Conservation (phyloP, 2,797 vertebrate species). For the Myotis myotis region DNA sequence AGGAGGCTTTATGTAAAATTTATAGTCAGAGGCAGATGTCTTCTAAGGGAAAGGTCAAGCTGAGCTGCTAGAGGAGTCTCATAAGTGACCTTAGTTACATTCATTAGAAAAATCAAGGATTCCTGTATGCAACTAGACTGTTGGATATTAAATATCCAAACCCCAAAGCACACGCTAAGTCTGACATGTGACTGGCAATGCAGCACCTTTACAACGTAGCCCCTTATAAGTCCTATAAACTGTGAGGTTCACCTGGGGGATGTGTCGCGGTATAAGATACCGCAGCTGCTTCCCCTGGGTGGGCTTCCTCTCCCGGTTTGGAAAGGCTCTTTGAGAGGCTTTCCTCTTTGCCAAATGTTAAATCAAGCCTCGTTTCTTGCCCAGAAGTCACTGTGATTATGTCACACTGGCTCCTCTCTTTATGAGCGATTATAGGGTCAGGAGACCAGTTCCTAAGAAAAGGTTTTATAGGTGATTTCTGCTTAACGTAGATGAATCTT, state of each 20-base stretch:
- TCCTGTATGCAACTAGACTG: slow-evolving; percentile 50
- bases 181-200: slow-evolving; percentile 19
- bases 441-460: slow-evolving; percentile 32
- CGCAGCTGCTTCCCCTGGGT: background rate
- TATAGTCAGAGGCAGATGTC: slow-evolving; percentile 35
- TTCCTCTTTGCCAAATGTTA: background rate
- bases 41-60: slow-evolving; percentile 16
- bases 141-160: slow-evolving; percentile 21
- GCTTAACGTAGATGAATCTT: slow-evolving; percentile 44
- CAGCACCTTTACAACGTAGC: slow-evolving; percentile 44
- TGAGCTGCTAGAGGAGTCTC: background rate
- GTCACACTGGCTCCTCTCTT: background rate
- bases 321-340: slow-evolving; percentile 39
- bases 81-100: slow-evolving; percentile 20
- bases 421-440: slow-evolving; percentile 11
- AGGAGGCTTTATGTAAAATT: slow-evolving; percentile 52
- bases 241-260: background rate
- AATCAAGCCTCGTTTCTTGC: slow-evolving; percentile 37
- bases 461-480: slow-evolving; percentile 59
- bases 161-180: slow-evolving; percentile 9
- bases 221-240: slow-evolving; percentile 50
- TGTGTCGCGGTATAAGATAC: slow-evolving; percentile 41
- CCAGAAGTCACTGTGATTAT: background rate
- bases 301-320: background rate
- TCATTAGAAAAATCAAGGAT: slow-evolving; percentile 50